These are phyloP conservation scores for Hyla sarda DNA, from an alignment of 2,113 vertebrate genomes.

Conservation along the genomic window DNA sequence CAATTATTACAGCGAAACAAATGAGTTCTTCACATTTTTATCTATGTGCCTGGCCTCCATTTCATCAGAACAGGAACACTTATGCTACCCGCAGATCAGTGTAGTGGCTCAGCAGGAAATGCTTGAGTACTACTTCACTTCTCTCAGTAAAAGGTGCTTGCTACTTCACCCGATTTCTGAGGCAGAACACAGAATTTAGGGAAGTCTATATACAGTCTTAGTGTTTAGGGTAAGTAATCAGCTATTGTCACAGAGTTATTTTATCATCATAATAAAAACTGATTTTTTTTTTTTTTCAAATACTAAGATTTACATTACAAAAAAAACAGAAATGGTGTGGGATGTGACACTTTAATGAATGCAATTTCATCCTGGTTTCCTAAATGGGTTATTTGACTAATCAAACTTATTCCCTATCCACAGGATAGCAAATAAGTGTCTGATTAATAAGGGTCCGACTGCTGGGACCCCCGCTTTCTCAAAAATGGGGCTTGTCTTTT, in stretches of 20 bases:
- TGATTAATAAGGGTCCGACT: no score
- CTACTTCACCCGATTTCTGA: neutral
- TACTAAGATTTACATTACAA: neutral
- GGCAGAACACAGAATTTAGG: neutral
- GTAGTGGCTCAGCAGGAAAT: constrained; percentile 7
- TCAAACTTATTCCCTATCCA: no score
- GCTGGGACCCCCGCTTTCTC: no score
- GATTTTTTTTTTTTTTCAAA: no score
- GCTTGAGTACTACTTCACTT: neutral
- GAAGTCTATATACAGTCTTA: neutral
- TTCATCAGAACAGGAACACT: constrained; percentile 6
- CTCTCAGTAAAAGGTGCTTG: constrained; percentile 15
- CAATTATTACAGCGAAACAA: neutral
- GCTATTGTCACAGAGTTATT: no score
- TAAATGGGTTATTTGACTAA: no score
- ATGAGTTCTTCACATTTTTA: neutral
- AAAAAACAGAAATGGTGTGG: neutral
- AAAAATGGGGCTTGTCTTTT: no score
- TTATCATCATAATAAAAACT: neutral
- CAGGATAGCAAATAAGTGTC: no score
- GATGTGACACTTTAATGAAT: neutral
- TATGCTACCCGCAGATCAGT: neutral
- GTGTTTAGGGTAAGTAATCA: neutral
- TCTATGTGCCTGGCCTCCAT: neutral
- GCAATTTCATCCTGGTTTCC: neutral